Evolutionary conservation across 2,888 invertebrate genomes (phyloP).

Genomic region (Aspidiotus rigidus): DNA sequence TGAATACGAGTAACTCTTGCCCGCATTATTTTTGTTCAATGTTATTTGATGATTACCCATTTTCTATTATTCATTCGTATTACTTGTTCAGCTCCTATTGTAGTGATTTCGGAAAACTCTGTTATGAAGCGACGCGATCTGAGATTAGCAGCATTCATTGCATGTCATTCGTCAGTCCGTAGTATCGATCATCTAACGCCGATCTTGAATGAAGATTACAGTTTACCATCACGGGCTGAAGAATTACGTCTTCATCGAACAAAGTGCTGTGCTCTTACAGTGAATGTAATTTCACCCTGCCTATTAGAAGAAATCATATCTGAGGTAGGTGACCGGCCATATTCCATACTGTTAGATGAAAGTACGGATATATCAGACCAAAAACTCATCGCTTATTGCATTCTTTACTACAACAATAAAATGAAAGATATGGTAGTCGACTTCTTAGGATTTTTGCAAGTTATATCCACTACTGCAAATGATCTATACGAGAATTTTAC

Average conservation of each 20-base stretch:
- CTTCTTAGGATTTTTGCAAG: constrained; percentile 34
- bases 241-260: constrained; percentile 35
- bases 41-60: too few species aligned
- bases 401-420: constrained; percentile 36
- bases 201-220: constrained; percentile 29
- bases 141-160: constrained; percentile 9
- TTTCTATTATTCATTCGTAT: too few species aligned
- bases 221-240: constrained; percentile 26
- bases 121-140: constrained; percentile 12
- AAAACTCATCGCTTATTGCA: constrained; percentile 35
- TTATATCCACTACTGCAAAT: constrained; percentile 18
- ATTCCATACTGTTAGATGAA: constrained; percentile 35
- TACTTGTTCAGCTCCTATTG: too few species aligned
- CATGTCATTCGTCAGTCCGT: constrained; percentile 9
- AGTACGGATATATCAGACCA: constrained; percentile 34
- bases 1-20: neutral
- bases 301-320: constrained; percentile 34
- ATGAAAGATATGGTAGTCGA: constrained; percentile 34
- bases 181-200: constrained; percentile 10
- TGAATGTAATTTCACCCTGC: constrained; percentile 36
- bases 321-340: constrained; percentile 29
- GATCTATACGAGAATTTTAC: constrained; percentile 1
- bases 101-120: constrained; percentile 7
- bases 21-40: neutral
- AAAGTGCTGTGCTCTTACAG: constrained; percentile 37